These are phyloP conservation scores for Athene noctua DNA, from an alignment of 2,113 vertebrate genomes.

Conservation along the genomic window DNA sequence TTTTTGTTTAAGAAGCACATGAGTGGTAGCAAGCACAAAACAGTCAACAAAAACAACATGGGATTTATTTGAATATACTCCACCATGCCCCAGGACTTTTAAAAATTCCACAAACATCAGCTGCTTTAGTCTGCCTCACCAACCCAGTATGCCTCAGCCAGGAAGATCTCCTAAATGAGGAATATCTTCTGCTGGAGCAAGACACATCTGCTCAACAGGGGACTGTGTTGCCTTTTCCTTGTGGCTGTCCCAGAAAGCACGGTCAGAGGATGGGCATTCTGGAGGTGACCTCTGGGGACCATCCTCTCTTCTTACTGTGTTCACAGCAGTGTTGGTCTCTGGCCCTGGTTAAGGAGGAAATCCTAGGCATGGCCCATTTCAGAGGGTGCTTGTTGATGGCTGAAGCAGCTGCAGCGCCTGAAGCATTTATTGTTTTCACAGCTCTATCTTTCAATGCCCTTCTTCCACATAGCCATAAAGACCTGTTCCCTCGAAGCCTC, in stretches of 20 bases:
- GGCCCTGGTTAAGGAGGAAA: background rate
- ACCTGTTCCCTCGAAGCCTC: background rate
- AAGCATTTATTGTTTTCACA: background rate
- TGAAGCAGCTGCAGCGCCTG: background rate
- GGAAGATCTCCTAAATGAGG: background rate
- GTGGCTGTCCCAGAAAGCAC: background rate
- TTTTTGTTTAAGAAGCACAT: background rate
- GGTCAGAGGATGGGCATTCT: background rate
- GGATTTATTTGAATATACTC: background rate
- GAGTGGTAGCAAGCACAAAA: background rate
- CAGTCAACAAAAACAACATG: background rate
- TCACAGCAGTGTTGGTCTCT: background rate
- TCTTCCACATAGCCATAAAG: background rate
- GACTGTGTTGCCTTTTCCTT: background rate
- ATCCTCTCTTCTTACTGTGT: background rate
- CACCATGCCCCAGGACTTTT: background rate
- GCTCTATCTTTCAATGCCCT: background rate
- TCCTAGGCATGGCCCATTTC: background rate
- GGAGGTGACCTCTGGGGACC: background rate
- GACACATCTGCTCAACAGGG: background rate
- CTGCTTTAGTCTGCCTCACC: background rate
- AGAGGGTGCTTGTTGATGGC: background rate
- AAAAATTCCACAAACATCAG: background rate
- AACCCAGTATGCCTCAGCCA: background rate
- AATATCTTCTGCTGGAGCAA: background rate